Base-by-base conservation (phyloP, 2,113 vertebrate genomes). In the Furnarius figulus region DNA sequence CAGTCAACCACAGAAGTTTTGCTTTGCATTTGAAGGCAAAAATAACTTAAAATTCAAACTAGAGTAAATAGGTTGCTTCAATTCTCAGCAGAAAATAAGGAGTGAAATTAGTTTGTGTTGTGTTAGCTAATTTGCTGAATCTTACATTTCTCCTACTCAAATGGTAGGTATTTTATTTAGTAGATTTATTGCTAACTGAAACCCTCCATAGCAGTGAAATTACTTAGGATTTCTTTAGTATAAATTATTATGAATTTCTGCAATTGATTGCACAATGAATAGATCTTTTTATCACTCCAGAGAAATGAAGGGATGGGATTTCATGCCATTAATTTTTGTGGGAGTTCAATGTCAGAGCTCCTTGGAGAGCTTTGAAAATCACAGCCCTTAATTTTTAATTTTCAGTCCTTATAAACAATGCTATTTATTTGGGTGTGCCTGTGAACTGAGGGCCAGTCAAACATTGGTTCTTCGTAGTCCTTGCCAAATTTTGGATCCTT, bases 341-440 rank as follows among this genome's bases (percentile, higher is more conserved):
- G 93, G 95, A 94, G 80, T 93, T 96, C 92, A 93, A 46, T 93
- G 65, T 87, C 85, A 90, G 80, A 72, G 77, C 40, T 95, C 92
- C 92, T 85, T 13, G 1, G 96, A 93, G 96, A 93, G 59, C 92
- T 89, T 86, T 92, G 93, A 89, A 93, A 96, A 93, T 96, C 92
- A 75, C 90, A 82, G 90, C 88, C 83, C 86, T 94, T 95, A 67
- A 83, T 90, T 96, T 96, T 89, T 92, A 89, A 92, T 96, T 92
- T 94, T 94, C 90, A 84, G 80, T 49, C 88, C 83, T 92, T 95
- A 92, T 78, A 94, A 97, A 96, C 93, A 93, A 90, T 90, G 88
- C 90, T 92, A 67, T 97, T 96, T 93, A 80, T 95, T 75, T 95
- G 96, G 96, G 96, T 93, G 96, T 96, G 95, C 75, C 93, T 94